phyloP scores from a whole-genome alignment of 2,797 vertebrate species.

The Antennarius maculatus region DNA sequence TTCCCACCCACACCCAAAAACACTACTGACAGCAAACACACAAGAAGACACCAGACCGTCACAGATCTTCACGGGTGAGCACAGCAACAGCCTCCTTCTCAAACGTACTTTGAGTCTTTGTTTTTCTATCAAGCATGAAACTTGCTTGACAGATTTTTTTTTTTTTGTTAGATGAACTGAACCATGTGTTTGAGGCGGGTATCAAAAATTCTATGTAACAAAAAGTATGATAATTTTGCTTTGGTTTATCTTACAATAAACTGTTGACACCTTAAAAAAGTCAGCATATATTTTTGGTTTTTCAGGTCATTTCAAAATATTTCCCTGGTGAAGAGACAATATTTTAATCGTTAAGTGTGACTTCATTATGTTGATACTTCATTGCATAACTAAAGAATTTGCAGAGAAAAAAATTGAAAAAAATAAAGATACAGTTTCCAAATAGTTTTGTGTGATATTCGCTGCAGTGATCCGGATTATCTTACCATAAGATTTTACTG shows the following conservation, averaged over 20 bases:
- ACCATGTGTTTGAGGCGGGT: not conserved
- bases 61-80: constrained; percentile 48
- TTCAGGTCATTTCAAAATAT: not conserved
- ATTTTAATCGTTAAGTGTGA: not conserved
- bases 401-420: not conserved
- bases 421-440: not conserved
- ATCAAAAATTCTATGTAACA: not conserved
- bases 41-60: constrained; percentile 1
- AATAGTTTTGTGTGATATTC: too few species aligned
- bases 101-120: not conserved
- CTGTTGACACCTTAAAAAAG: not conserved
- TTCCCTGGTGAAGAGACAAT: not conserved
- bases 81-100: constrained; percentile 6
- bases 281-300: not conserved
- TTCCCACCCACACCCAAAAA: constrained; percentile 1
- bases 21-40: constrained; percentile 19
- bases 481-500: too few species aligned
- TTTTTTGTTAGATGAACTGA: not conserved
- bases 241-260: not conserved
- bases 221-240: too few species aligned
- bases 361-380: not conserved
- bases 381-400: not conserved
- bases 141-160: not conserved
- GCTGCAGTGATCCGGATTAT: too few species aligned
- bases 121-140: not conserved